Evolutionary conservation across 2,797 vertebrate genomes (phyloP), one percentile per base, ranked within the genome.

Genomic region (Dallia pectoralis): DNA sequence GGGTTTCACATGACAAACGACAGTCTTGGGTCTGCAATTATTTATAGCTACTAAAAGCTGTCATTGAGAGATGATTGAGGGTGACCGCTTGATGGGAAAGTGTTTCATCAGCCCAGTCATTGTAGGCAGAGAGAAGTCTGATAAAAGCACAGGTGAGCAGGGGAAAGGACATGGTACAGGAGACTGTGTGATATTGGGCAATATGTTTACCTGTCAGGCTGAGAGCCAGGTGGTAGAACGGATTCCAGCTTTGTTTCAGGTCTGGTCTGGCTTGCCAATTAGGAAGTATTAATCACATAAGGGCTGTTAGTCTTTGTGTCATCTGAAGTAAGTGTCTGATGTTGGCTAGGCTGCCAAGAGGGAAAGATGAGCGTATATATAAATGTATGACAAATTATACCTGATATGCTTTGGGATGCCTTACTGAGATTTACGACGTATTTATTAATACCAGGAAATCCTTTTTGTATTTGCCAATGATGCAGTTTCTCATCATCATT

Each of bases 21-120:
- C 78, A 67, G 77, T 75, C 81, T 85, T 14, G 79, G 22, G 84
- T 76, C 81, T 73, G 32, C 69, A 22, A 76, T 89, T 90, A 91
- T 93, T 92, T 91, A 91, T 89, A 85, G 85, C 83, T 88, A 87
- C 88, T 91, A 90, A 88, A 90, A 89, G 84, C 83, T 82, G 87
- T 86, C 90, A 82, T 81, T 76, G 76, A 77, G 72, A 87, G 84
- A 90, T 89, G 90, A 91, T 86, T 82, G 86, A 90, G 85, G 83
- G 87, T 88, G 85, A 89, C 84, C 69, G 74, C 87, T 89, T 92
- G 91, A 91, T 91, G 90, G 89, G 88, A 89, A 87, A 87, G 82
- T 86, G 86, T 85, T 81, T 69, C 77, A 89, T 85, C 29, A 65
- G 79, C 82, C 72, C 72, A 59, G 77, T 87, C 70, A 74, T 62